A percentile compares a stretch with the other conserved stretches of the same genome.
phyloP scores from a whole-genome alignment of 2,888 invertebrate species.

The Pogonocherus hispidulus region DNA sequence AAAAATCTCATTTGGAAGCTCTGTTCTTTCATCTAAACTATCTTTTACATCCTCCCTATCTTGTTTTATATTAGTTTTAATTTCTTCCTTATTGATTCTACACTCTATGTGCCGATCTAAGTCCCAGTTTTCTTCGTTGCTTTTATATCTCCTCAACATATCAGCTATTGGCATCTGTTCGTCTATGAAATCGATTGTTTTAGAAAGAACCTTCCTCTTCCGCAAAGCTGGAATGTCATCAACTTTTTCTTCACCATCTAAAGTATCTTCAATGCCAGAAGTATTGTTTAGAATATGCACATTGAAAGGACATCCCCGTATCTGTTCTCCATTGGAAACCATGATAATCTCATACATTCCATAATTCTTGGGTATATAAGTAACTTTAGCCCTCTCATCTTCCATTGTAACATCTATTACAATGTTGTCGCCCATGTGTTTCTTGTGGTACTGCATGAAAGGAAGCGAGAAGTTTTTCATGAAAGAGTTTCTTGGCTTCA shows the following conservation, averaged over 20 bases:
- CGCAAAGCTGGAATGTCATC: constrained; percentile 48
- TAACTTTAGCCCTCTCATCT: constrained; percentile 71
- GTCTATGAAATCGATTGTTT: constrained; percentile 59
- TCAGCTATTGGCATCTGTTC: constrained; percentile 44
- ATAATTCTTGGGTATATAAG: constrained; percentile 70
- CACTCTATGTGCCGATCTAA: too few species aligned
- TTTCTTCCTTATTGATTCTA: neutral
- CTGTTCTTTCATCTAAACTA: neutral
- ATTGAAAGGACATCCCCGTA: constrained; percentile 74
- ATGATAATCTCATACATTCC: constrained; percentile 74
- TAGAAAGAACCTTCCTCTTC: constrained; percentile 62
- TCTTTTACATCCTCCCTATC: neutral
- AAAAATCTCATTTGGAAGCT: neutral
- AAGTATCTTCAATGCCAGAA: constrained; percentile 42
- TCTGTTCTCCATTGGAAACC: constrained; percentile 71
- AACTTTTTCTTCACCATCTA: constrained; percentile 38
- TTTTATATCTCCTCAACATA: constrained; percentile 3
- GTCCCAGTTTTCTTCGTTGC: neutral
- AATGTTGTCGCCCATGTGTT: constrained; percentile 65
- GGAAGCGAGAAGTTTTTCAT: constrained; percentile 34
- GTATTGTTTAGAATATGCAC: constrained; percentile 66
- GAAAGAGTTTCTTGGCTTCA: neutral
- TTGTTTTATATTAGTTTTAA: neutral
- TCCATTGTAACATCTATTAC: constrained; percentile 70
- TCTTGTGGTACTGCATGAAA: constrained; percentile 35